These are phyloP conservation scores for Hyles vespertilio DNA, from an alignment of 1,140 invertebrate genomes.

Conservation along the genomic window DNA sequence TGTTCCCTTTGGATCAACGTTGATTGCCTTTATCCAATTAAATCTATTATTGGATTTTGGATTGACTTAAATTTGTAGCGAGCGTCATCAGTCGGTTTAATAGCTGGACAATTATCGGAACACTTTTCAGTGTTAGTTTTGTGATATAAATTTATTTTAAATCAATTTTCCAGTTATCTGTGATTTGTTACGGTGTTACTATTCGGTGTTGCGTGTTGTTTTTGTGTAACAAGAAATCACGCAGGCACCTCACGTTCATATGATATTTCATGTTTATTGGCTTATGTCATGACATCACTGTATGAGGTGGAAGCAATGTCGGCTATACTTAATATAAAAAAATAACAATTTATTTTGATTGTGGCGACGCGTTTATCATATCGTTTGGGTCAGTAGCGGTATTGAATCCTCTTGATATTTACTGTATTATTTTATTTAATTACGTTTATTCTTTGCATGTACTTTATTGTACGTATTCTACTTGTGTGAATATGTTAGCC, in stretches of 20 bases:
- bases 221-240: conserved; percentile 45
- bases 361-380: conserved; percentile 38
- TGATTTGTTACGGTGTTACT: conserved; percentile 28
- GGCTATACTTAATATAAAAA: conserved; percentile 44
- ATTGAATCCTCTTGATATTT: conserved; percentile 1
- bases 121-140: conserved; percentile 11
- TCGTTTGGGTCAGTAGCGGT: conserved; percentile 34
- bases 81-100: too few relatives aligned
- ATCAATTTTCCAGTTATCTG: conserved; percentile 28
- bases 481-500: too few relatives aligned
- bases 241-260: conserved; percentile 51
- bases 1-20: too few relatives aligned
- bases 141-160: conserved; percentile 7
- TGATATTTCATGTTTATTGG: conserved; percentile 65
- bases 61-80: too few relatives aligned
- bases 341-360: conserved; percentile 51
- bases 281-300: conserved; percentile 61
- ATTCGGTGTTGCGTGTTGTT: conserved; percentile 32
- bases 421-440: conserved; percentile 25
- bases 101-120: too few relatives aligned
- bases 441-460: conserved; percentile 7
- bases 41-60: too few relatives aligned
- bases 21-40: too few relatives aligned
- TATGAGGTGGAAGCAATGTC: conserved; percentile 51
- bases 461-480: too few relatives aligned